phyloP scores from a whole-genome alignment of 2,113 vertebrate genomes.

The Entomyzon cyanotis region DNA sequence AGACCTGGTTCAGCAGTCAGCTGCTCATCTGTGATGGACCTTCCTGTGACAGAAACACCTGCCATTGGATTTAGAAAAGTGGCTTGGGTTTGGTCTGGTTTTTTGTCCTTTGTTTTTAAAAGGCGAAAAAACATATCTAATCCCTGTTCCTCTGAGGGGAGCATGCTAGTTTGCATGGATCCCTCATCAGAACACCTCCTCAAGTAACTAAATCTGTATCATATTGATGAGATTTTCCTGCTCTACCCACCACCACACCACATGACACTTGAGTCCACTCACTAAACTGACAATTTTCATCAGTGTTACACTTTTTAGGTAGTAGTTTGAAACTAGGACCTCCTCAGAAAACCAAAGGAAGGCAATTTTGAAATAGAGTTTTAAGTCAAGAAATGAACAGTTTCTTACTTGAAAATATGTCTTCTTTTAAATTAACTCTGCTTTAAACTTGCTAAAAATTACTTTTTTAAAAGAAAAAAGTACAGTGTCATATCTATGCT shows the following conservation, averaged over 20 bases:
- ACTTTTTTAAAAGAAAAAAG: neutral
- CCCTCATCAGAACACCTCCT: neutral
- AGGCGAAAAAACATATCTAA: neutral
- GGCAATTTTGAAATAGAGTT: neutral
- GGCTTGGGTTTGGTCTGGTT: neutral
- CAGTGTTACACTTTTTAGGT: neutral
- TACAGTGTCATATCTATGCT: neutral
- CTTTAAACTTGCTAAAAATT: neutral
- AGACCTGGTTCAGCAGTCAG: neutral
- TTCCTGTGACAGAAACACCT: neutral
- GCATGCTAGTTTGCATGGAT: neutral
- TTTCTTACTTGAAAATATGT: neutral
- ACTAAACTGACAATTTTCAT: neutral
- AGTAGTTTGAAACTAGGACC: neutral
- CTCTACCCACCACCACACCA: too few species aligned
- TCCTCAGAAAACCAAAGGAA: neutral
- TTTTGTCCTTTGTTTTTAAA: neutral
- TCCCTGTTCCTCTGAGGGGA: neutral
- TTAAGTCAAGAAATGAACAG: neutral
- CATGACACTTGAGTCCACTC: neutral
- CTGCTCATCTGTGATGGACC: rapidly evolving
- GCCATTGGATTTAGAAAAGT: neutral
- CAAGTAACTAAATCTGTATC: too few species aligned
- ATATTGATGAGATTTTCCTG: neutral
- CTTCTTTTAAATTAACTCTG: neutral